Base-by-base conservation (phyloP, 2,797 vertebrate species). In the Anas capensis region DNA sequence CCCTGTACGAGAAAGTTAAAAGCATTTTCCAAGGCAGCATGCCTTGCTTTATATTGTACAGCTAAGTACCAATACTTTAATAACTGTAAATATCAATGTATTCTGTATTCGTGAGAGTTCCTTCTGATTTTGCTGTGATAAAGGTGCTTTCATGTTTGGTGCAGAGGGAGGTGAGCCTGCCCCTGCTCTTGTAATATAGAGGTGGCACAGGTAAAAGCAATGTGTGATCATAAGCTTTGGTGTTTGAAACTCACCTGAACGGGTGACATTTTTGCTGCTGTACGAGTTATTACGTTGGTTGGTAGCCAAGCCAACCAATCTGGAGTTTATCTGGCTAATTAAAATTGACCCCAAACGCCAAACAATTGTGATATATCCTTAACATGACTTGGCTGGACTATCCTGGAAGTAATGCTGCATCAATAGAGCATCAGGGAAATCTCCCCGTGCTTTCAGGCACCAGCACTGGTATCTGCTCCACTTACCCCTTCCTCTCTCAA, bases 131-230 rank as follows among this genome's bases (percentile, higher is more conserved):
- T 49, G n/a, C 31, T 56, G 6, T 10, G 27, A 19, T 20, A 46
- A 68, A 12, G 16, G 18, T 42, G 10, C 62, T 56, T 53, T 12
- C 36, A 40, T 70, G 75, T 42, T 16, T 27, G 46, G n/a, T 33
- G 46, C 64, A 23, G 29, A 14, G 51, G 62, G 49, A 66, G 3
- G 42, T 11, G 31, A 33, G 56, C 42, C 48, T 14, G 6, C 26
- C 6, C 29, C 54, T 27, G 6, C 33, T 34, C 6, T 3, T 23
- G 48, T 72, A 8, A 18, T 27, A 8, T 20, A 9, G 15, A 31
- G 42, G 8, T 36, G 48, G 40, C n/a, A 44, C 4, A 0, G 42
- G 6, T 4, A 8, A 5, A 14, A 6, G 36, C 82, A 1, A 12
- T 51, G 54, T 72, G 23, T 17, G 36, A 29, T 31, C 34, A 3